Evolutionary conservation across 2,113 vertebrate genomes (phyloP), one percentile per base, ranked within the genome.

Genomic region (Lepus timidus): DNA sequence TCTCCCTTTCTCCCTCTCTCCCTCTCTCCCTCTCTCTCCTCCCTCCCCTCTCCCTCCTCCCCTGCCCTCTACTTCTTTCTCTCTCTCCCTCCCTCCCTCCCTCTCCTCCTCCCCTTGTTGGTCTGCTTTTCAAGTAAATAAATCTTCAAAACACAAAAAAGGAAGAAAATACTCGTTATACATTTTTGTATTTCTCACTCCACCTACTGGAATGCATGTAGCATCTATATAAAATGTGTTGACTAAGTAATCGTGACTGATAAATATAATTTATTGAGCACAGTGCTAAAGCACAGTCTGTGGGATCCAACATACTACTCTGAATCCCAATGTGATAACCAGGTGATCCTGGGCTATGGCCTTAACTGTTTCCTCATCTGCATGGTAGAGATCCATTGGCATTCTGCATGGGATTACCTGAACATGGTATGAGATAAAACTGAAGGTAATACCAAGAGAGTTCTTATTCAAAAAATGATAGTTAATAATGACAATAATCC

Each of bases 201-300:
- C 31, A 61, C 84, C 75, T 83, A 65, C 89, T 65, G 11, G 83
- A 29, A 62, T 71, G 4, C n/a, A 82, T 52, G 76, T 51, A 81
- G 4, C 29, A 76, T 78, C 58, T 93, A 13, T 73, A 91, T 86
- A 85, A 93, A 94, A 91, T 89, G 27, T 61, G 51, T 80, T 92
- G 85, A 88, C 62, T 85, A 82, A 85, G 20, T 55, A 36, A 89
- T 92, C 3, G 0, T 79, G 74, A 91, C 58, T 64, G 81, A 91
- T 89, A 75, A 89, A 58, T 86, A 67, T 20, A 68, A 78, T 22
- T 62, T 29, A 19, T 68, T 44, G 90, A 80, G 61, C 9, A 25
- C 27, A 51, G 14, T 86, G 31, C 13, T 58, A 16, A 58, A 80
- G 58, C 11, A 25, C 25, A 39, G 14, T 86, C 31, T 91, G 20